These are phyloP conservation scores for Machimus rusticus DNA, from an alignment of 2,888 invertebrate species.

Conservation along the genomic window DNA sequence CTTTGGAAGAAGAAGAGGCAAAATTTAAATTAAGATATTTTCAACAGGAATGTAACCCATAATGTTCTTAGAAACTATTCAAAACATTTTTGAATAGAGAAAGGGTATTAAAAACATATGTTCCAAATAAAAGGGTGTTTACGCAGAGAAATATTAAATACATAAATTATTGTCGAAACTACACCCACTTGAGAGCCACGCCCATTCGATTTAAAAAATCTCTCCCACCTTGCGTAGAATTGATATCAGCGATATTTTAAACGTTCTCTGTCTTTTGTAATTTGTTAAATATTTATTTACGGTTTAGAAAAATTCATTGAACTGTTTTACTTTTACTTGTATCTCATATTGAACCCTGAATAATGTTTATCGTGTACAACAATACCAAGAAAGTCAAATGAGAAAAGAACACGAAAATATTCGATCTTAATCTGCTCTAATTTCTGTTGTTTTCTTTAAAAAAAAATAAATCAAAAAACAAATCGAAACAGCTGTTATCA, in stretches of 20 bases:
- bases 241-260: neutral
- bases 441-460: neutral
- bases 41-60: too few species aligned
- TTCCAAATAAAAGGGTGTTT: too few species aligned
- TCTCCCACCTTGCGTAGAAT: neutral
- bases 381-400: neutral
- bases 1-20: too few species aligned
- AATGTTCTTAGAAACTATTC: too few species aligned
- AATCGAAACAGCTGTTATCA: neutral
- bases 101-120: too few species aligned
- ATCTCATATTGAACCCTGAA: slow-evolving; percentile 29
- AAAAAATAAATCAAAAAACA: neutral
- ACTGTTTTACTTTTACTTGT: neutral
- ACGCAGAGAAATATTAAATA: too few species aligned
- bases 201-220: neutral
- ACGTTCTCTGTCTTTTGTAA: neutral
- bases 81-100: too few species aligned
- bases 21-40: too few species aligned
- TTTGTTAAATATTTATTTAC: slow-evolving; percentile 5
- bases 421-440: neutral
- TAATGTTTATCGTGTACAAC: slow-evolving; percentile 11
- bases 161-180: neutral
- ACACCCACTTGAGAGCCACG: neutral
- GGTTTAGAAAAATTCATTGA: slow-evolving; percentile 26
- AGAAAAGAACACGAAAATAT: neutral